Percentiles rank a stretch among this genome's conserved stretches.
These are phyloP conservation scores for Tupaia chinensis DNA, from an alignment of 2,113 vertebrate species.

Conservation along the genomic window DNA sequence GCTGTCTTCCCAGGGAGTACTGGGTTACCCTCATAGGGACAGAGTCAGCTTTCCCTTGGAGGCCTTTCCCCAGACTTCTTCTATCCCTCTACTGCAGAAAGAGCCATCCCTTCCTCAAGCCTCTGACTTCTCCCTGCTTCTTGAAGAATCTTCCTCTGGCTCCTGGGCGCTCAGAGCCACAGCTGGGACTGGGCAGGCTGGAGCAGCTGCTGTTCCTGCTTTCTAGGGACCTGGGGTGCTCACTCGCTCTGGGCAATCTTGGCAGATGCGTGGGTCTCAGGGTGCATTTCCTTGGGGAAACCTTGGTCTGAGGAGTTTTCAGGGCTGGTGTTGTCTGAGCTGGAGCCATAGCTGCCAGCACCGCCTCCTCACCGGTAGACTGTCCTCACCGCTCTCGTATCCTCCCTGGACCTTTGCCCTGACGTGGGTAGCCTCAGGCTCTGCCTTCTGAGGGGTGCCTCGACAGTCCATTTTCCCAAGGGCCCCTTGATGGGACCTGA, in stretches of 20 bases:
- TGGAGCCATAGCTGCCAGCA: neutral
- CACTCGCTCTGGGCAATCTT: constrained; percentile 20
- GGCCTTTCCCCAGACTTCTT: constrained; percentile 66
- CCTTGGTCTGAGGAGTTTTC: constrained; percentile 67
- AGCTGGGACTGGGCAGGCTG: constrained; percentile 3
- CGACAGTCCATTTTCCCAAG: neutral
- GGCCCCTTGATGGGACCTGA: constrained; percentile 58
- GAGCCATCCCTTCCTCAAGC: constrained; percentile 73
- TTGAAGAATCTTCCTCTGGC: constrained; percentile 74
- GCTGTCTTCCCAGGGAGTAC: neutral
- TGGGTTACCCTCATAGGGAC: neutral
- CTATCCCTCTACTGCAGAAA: constrained; percentile 27
- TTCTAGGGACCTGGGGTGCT: constrained; percentile 46
- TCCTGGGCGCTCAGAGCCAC: constrained; percentile 38
- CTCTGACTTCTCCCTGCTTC: constrained; percentile 79
- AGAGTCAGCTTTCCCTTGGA: neutral
- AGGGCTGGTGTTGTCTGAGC: constrained; percentile 81
- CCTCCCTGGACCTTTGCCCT: constrained; percentile 54
- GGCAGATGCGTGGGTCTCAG: constrained; percentile 2
- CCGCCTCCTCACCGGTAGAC: constrained; percentile 79
- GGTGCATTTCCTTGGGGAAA: constrained; percentile 61
- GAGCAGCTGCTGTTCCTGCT: neutral
- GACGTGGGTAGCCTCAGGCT: neutral
- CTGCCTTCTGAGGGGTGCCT: constrained; percentile 24
- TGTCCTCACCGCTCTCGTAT: constrained; percentile 81